Conservation (phyloP, 2,888 invertebrate genomes). For the Agrilus mali region DNA sequence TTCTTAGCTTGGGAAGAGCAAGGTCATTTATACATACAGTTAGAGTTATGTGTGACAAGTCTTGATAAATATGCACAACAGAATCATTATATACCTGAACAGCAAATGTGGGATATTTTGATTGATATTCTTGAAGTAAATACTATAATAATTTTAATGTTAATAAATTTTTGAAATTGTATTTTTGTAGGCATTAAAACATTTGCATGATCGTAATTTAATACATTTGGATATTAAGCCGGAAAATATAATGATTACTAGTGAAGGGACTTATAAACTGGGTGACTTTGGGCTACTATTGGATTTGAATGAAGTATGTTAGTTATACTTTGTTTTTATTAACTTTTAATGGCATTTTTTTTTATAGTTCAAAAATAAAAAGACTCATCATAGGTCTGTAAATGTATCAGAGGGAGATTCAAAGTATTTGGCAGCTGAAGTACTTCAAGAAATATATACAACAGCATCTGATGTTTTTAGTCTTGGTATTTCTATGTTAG, state of each 20-base stretch:
- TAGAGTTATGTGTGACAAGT: constrained; percentile 55
- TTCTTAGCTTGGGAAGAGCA: constrained; percentile 64
- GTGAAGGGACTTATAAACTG: constrained; percentile 53
- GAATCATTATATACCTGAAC: constrained; percentile 45
- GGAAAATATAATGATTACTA: constrained; percentile 59
- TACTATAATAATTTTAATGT: background rate
- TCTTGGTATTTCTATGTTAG: constrained; percentile 58
- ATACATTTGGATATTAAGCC: constrained; percentile 69
- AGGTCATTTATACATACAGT: constrained; percentile 52
- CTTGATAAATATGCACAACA: constrained; percentile 43
- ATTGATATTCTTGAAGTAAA: constrained; percentile 42
- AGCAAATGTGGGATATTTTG: constrained; percentile 51
- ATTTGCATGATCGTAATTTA: constrained; percentile 52
- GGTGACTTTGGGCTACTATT: constrained; percentile 64
- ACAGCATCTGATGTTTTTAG: constrained; percentile 65
- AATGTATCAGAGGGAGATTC: constrained; percentile 61
- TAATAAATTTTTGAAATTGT: background rate
- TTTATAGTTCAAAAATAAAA: constrained; percentile 26
- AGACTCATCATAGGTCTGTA: constrained; percentile 28
- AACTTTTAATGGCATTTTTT: constrained; percentile 1
- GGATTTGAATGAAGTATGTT: constrained; percentile 40
- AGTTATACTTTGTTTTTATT: background rate
- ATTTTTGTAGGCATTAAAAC: constrained; percentile 44
- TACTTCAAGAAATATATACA: constrained; percentile 48
- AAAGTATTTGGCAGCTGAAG: constrained; percentile 61